These are phyloP conservation scores for Pseudanteris insignis DNA, from an alignment of 2,888 invertebrate genomes.

Conservation along the genomic window DNA sequence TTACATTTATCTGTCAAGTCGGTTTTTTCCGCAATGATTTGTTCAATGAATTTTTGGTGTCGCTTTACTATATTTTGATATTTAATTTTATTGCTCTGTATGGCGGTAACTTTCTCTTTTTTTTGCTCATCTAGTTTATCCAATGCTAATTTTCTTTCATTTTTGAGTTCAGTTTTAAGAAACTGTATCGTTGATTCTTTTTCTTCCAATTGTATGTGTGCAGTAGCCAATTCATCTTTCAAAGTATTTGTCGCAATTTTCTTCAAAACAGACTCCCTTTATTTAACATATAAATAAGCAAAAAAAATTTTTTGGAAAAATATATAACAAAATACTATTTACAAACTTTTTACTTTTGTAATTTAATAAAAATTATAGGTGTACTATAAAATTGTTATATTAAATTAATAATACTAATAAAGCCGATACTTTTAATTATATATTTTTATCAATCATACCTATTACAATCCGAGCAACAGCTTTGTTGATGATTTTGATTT, in stretches of 20 bases:
- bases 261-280: slow-evolving; percentile 21
- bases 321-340: too few relatives aligned
- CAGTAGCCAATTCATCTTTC: slow-evolving; percentile 54
- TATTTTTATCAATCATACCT: slow-evolving; percentile 8
- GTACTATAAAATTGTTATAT: too few relatives aligned
- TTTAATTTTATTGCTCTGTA: slow-evolving; percentile 74
- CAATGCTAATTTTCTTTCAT: slow-evolving; percentile 62
- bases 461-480: slow-evolving; percentile 17
- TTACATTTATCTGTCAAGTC: slow-evolving; percentile 79
- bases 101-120: slow-evolving; percentile 65
- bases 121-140: slow-evolving; percentile 65
- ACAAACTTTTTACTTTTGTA: too few relatives aligned
- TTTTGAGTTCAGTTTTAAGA: slow-evolving; percentile 61
- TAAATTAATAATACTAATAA: too few relatives aligned
- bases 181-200: slow-evolving; percentile 54
- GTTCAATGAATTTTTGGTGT: slow-evolving; percentile 84
- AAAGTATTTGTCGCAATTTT: slow-evolving; percentile 39
- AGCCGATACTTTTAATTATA: too few relatives aligned
- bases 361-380: too few relatives aligned
- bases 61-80: slow-evolving; percentile 78
- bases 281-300: too few relatives aligned
- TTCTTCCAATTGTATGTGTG: slow-evolving; percentile 56
- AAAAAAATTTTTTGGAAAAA: too few relatives aligned
- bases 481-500: slow-evolving; percentile 14
- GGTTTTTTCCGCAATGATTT: slow-evolving; percentile 82